Evolutionary conservation across 2,888 invertebrate genomes (phyloP), one percentile per base, ranked within the genome.

Genomic region (Galeruca laticollis): DNA sequence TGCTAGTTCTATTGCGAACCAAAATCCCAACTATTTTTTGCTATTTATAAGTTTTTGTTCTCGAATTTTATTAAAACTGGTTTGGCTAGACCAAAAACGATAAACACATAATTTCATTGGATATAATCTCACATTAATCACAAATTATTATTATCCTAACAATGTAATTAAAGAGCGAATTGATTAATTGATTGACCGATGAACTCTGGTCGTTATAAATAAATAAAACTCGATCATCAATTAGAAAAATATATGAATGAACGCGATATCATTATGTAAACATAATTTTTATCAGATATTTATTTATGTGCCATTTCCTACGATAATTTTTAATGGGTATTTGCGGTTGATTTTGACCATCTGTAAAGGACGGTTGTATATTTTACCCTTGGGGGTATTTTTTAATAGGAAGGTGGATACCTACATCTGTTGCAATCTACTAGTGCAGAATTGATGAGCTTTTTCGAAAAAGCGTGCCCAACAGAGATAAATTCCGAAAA

Each of bases 291-390:
- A 31, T 54, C 26, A 31, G 54, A 31, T 54, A 26, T 13, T 6
- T 31, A 54, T 54, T 54, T 54, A 54, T 54, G 26, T 54, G 54
- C 47, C 47, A 47, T 47, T 47, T 47, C 31, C 26, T 11, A 54
- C n/a, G 13, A 54, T 54, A 54, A 54, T 18, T 54, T 54, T 54
- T 54, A 31, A 54, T 54, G 51, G 54, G 8, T 26, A 13, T 6
- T 54, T 54, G 54, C 54, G 54, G 54, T n/a, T 10, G 6, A 21
- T 18, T 15, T 35, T 35, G 33, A 31, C 56, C 56, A 57, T 57
- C 56, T 57, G 56, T 35, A 57, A 13, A 26, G 26, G 26, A 26
- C 26, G 1, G 15, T 57, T 11, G 11, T 57, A n/a, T 57, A 57
- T 57, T 57, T 18, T 11, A n/a, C 56, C 56, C 56, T 10, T n/a